Percentiles rank a stretch among this genome's conserved stretches.
These are phyloP conservation scores for Thymelicus acteon DNA, from an alignment of 2,888 invertebrate genomes.

Conservation along the genomic window DNA sequence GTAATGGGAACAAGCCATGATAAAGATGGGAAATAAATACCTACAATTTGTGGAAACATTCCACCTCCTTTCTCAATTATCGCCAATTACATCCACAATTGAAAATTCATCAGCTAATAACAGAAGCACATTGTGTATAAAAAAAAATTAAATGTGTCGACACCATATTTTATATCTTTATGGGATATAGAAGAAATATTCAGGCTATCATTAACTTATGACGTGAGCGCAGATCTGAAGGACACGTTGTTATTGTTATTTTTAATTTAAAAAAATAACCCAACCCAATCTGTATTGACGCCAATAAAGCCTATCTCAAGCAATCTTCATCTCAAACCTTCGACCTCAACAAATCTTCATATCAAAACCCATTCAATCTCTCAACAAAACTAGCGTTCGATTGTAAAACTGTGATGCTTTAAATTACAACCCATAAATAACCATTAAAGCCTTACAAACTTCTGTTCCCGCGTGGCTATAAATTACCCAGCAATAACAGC, in stretches of 20 bases:
- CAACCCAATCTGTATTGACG: constrained; percentile 5
- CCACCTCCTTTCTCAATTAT: constrained; percentile 50
- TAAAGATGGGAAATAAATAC: constrained; percentile 73
- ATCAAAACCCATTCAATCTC: too few species aligned
- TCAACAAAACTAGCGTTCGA: too few species aligned
- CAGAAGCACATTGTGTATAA: constrained; percentile 52
- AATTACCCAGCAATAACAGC: too few species aligned
- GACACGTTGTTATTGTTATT: constrained; percentile 1
- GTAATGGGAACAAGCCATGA: constrained; percentile 79
- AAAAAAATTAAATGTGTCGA: constrained; percentile 43
- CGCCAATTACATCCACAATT: constrained; percentile 59
- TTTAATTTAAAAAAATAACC: not conserved
- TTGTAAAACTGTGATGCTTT: too few species aligned
- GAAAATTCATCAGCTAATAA: constrained; percentile 60
- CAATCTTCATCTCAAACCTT: too few species aligned
- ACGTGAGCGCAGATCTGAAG: constrained; percentile 22
- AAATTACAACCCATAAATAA: too few species aligned
- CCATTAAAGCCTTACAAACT: too few species aligned
- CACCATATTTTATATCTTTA: constrained; percentile 37
- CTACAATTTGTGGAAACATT: constrained; percentile 62
- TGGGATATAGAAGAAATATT: constrained; percentile 24
- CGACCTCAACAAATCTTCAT: too few species aligned
- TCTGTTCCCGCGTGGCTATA: too few species aligned
- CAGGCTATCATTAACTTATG: not conserved
- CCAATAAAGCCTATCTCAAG: too few species aligned